Base-by-base conservation (phyloP, 2,113 vertebrate genomes). In the Narcine bancroftii region DNA sequence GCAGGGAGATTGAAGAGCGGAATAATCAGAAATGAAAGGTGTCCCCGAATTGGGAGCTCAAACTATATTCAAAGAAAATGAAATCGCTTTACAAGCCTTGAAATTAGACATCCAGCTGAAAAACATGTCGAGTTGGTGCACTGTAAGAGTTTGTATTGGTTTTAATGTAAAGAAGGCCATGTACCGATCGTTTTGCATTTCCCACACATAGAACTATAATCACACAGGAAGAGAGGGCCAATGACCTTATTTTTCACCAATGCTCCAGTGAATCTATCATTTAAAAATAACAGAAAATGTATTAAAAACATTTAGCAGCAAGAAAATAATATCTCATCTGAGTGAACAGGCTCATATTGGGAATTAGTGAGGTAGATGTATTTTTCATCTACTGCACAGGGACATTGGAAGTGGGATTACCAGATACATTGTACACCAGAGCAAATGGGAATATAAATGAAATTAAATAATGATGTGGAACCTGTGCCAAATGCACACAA, bases 401-500 rank as follows among this genome's bases (percentile, higher is more conserved):
- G n/a, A 36, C 81, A 87, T 87, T 87, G 33, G 56, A n/a, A 87
- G 81, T 56, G n/a, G 60, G 53, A 56, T 87, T n/a, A 36, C 81
- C 19, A 87, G 60, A 56, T 60, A n/a, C 33, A 60, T 60, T n/a
- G 15, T 17, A n/a, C 53, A 60, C 53, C 81, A 87, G 53, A 87
- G 81, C 33, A 60, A 87, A 87, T 87, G 81, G 53, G 53, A 87
- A 36, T 53, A 56, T 83, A 83, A 87, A 87, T 87, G 53, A 56
- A 60, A 87, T 87, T 87, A 87, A 87, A 60, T 60, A 60, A 87
- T 87, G 50, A 60, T 87, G 81, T 87, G 81, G 53, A 60, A 87
- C 17, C 29, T 87, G 33, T 60, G 81, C 81, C 81, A 87, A 87
- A n/a, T 36, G 81, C 81, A 36, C 81, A 87, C n/a, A 87, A 87